These are phyloP conservation scores for Prietella phreatophila DNA, from an alignment of 2,113 vertebrate species.

Conservation along the genomic window DNA sequence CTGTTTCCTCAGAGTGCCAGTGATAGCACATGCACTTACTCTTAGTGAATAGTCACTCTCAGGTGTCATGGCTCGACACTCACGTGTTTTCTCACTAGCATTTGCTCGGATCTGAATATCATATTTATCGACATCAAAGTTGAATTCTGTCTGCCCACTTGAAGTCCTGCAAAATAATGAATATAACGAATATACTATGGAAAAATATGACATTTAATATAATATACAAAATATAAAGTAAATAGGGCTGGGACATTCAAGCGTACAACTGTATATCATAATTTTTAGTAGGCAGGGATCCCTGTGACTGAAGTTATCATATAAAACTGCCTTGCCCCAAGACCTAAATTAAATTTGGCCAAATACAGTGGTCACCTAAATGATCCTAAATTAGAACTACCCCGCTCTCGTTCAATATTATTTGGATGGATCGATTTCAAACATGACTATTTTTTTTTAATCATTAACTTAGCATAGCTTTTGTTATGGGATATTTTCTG, in stretches of 20 bases:
- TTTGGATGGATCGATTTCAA: neutral
- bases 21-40: constrained; percentile 53
- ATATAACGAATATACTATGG: neutral
- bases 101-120: constrained; percentile 88
- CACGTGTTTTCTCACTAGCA: constrained; percentile 61
- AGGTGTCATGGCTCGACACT: constrained; percentile 65
- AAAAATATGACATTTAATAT: neutral
- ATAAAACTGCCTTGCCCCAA: neutral
- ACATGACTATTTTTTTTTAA: neutral
- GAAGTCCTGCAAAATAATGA: constrained; percentile 71
- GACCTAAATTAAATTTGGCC: neutral
- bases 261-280: neutral
- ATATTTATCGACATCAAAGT: constrained; percentile 84
- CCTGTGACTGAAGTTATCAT: neutral
- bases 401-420: neutral
- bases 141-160: constrained; percentile 80
- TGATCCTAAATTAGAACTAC: neutral
- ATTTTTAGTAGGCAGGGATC: neutral
- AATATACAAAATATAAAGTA: neutral
- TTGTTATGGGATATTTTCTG: neutral
- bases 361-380: neutral
- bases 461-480: neutral
- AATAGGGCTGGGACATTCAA: neutral
- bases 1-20: neutral
- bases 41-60: constrained; percentile 80